Percentiles rank a stretch among this genome's conserved stretches.
Conservation (phyloP, 2,113 vertebrate species). For the Eretmochelys imbricata region DNA sequence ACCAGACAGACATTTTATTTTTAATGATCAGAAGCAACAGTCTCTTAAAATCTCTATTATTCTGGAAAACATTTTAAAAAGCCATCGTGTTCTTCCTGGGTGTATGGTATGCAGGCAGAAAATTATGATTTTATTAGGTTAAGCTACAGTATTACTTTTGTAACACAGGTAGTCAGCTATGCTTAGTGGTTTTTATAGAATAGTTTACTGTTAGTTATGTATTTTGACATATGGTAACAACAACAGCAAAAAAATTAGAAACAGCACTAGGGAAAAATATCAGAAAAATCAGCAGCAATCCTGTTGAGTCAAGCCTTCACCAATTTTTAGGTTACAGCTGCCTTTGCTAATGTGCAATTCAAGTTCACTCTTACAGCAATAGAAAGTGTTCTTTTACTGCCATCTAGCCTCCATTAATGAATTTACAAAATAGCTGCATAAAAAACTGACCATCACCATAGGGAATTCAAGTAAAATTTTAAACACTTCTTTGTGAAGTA, state of each 20-base stretch:
- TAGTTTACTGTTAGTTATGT: not conserved
- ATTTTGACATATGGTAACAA: not conserved
- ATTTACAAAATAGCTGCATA: not conserved
- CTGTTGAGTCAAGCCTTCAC: not conserved
- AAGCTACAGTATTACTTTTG: not conserved
- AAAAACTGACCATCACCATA: not conserved
- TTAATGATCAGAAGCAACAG: accelerated
- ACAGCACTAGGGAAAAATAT: not conserved
- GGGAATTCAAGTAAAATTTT: not conserved
- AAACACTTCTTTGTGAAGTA: not conserved
- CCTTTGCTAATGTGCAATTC: accelerated
- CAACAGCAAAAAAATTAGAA: not conserved
- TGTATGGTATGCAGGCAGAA: not conserved
- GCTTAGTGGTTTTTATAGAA: not conserved
- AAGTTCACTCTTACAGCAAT: not conserved
- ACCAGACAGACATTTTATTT: not conserved
- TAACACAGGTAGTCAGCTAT: not conserved
- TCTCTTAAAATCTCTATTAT: not conserved
- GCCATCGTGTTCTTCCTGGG: not conserved
- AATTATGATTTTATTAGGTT: not conserved
- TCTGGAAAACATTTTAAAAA: not conserved
- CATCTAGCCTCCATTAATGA: conserved; percentile 21
- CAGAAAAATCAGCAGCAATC: not conserved
- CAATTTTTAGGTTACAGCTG: not conserved
- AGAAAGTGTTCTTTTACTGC: conserved; percentile 22